Evolutionary conservation across 2,797 vertebrate species (phyloP).

Genomic region (Gymnopithys bicolor): DNA sequence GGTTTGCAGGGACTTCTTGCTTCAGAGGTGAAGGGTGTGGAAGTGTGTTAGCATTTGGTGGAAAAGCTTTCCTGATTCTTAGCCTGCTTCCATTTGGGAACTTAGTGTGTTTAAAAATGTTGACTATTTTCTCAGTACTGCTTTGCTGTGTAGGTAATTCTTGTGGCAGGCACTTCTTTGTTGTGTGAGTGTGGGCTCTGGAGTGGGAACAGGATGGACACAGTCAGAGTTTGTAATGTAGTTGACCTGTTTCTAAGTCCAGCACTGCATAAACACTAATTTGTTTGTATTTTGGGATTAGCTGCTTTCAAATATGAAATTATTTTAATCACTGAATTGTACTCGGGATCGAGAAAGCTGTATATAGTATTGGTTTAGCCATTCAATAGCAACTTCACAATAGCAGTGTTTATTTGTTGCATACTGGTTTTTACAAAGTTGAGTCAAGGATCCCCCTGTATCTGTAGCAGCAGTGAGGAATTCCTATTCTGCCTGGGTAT

Average conservation of each 20-base stretch:
- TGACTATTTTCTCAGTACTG: background rate
- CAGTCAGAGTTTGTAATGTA: background rate
- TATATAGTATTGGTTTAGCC: background rate
- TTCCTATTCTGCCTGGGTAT: background rate
- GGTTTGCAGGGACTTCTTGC: background rate
- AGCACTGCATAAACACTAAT: background rate
- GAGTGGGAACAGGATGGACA: background rate
- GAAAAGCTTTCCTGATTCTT: background rate
- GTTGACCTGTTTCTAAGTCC: background rate
- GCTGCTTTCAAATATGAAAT: background rate
- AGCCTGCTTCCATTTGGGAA: background rate
- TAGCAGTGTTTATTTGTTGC: background rate
- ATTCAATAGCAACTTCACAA: background rate
- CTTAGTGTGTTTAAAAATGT: background rate
- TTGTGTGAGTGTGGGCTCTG: background rate
- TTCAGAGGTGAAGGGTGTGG: background rate
- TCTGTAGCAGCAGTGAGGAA: background rate
- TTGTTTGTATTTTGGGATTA: background rate
- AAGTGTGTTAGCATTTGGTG: background rate
- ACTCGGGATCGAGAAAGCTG: background rate
- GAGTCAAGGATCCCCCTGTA: background rate
- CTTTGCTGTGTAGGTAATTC: background rate
- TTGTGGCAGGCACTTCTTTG: accelerated
- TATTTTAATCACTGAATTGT: background rate
- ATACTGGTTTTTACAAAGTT: background rate